Conservation (phyloP, 2,797 vertebrate species). For the Coilia nasus region DNA sequence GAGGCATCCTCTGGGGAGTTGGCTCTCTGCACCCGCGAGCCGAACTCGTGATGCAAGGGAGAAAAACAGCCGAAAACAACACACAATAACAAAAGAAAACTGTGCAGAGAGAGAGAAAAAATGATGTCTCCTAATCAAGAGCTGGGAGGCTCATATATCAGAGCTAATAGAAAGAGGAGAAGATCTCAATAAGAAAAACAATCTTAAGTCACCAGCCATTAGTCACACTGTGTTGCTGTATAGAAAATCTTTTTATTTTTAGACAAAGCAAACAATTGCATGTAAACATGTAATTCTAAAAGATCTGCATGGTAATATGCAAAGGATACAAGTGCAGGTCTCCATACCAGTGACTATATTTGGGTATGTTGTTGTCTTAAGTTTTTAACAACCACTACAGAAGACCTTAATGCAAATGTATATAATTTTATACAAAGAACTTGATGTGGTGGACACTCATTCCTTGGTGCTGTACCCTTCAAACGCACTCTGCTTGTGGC, state of each 20-base stretch:
- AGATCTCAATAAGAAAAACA: slow-evolving; percentile 17
- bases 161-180: neutral
- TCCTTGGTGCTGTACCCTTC: slow-evolving; percentile 20
- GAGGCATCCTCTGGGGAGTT: slow-evolving; percentile 63
- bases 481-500: slow-evolving; percentile 12
- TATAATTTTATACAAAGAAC: neutral
- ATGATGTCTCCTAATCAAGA: slow-evolving; percentile 9
- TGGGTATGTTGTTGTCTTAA: neutral
- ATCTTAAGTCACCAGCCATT: neutral
- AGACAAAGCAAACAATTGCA: neutral
- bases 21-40: slow-evolving; percentile 67
- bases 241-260: neutral
- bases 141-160: slow-evolving; percentile 16
- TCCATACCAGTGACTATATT: neutral
- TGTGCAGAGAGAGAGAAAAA: neutral
- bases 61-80: slow-evolving; percentile 48
- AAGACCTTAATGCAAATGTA: neutral
- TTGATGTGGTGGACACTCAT: neutral
- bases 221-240: neutral
- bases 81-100: slow-evolving; percentile 60
- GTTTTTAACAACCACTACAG: neutral
- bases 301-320: neutral
- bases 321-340: neutral
- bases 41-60: slow-evolving; percentile 72
- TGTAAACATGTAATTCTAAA: neutral